phyloP scores from a whole-genome alignment of 2,888 invertebrate genomes.

The Peribatodes rhomboidaria region DNA sequence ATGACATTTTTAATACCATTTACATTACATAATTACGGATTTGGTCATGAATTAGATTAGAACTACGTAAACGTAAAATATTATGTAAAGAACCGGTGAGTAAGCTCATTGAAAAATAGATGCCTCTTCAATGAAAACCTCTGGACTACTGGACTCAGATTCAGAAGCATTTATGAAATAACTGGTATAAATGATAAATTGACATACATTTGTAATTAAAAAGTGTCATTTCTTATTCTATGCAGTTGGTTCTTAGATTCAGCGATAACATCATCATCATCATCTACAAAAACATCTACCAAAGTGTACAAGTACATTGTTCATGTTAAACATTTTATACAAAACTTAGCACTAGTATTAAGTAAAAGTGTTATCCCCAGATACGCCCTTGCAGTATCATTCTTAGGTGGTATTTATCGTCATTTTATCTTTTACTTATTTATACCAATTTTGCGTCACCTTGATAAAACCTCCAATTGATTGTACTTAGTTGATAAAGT shows the following conservation, averaged over 20 bases:
- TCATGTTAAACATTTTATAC: not conserved
- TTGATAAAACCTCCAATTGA: slow-evolving; percentile 66
- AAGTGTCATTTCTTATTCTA: not conserved
- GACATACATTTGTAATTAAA: not conserved
- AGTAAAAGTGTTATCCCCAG: slow-evolving; percentile 43
- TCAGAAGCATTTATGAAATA: too few species aligned
- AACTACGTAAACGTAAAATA: slow-evolving; percentile 1
- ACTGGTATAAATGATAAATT: not conserved
- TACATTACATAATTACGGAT: slow-evolving; percentile 21
- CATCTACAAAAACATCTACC: too few species aligned
- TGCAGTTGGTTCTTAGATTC: not conserved
- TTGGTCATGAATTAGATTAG: slow-evolving; percentile 18
- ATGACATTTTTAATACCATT: slow-evolving; percentile 39
- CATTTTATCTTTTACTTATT: slow-evolving; percentile 74
- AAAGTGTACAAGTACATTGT: not conserved
- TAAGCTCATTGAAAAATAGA: not conserved
- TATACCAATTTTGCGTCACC: slow-evolving; percentile 75
- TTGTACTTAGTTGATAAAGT: slow-evolving; percentile 59
- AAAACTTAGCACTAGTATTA: not conserved
- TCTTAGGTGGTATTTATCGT: slow-evolving; percentile 62
- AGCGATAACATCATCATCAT: not conserved
- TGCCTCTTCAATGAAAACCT: too few species aligned
- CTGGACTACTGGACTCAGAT: too few species aligned
- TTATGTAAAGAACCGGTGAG: slow-evolving; percentile 16
- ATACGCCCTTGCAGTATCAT: slow-evolving; percentile 70